Base-by-base conservation (phyloP, 2,113 vertebrate genomes). In the Silurus meridionalis region DNA sequence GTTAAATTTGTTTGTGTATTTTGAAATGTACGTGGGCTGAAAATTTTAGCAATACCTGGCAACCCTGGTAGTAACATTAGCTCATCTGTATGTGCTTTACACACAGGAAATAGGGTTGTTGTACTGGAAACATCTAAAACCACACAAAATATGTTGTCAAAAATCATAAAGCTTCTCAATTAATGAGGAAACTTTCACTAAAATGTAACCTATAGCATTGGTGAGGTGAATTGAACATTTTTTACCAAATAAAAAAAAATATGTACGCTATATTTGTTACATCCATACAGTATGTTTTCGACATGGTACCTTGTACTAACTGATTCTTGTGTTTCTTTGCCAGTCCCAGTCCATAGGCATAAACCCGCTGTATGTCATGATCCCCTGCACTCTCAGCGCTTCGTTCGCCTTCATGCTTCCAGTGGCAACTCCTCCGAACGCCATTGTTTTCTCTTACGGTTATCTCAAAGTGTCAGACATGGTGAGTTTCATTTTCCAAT, bases 401-500 rank as follows among this genome's bases (percentile, higher is more conserved):
- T 99, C 98, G 23, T 98, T 98, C 52, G 97, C 98, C 91, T 99
- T 99, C 94, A 99, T 99, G 97, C 88, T 99, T 15, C 98, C 98
- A 0, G 97, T 98, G 86, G 98, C 97, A 85, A 99, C 98, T 0
- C 97, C 98, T 0, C 97, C 97, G 0, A 99, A 98, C 0, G 97
- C 98, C 53, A 98, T 99, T 1, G 97, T 96, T 85, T 99, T 99
- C 92, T 95, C 97, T 63, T 97, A 95, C 0, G 97, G 98, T 8
- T 95, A 94, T 89, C 95, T 99, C 87, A 96, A 90, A 82, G 96
- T 99, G 67, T 89, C 95, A 0, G 98, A 99, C 94, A 99, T 99
- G 98, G 98, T 98, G 95, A 96, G 95, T 67, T 6, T 17, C 17
- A 57, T 57, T 66, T 17, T 66, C 53, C 4, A 80, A 37, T 72